Base-by-base conservation (phyloP, 2,888 invertebrate genomes). In the Myathropa florea region DNA sequence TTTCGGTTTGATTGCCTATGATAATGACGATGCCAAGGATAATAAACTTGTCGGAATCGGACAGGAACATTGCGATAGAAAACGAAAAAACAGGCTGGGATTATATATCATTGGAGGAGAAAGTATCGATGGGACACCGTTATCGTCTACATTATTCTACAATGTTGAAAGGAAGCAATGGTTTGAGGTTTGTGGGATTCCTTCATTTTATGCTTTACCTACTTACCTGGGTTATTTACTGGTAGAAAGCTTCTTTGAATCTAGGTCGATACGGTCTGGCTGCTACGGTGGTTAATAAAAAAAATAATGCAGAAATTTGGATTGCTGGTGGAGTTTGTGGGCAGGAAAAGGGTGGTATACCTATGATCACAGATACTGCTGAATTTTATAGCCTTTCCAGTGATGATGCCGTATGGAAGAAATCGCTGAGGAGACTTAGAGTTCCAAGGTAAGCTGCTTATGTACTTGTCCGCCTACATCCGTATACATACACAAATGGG, bases 31-130 rank as follows among this genome's bases (percentile, higher is more conserved):
- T 26, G 70, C 46, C 30, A 57, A 57, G 26, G 57, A 68, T 46
- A 73, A 79, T 39, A 55, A 55, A 1, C 60, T 12, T n/a, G 68
- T 63, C 24, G 59, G 67, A 28, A 64, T 57, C 23, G 77, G 39
- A 12, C 73, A 18, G 63, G 76, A 18, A 18, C 46, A 46, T 46
- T 46, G 28, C 61, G 76, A 67, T 67, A 68, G 46, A 65, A 79
- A 46, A 23, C 33, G 18, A n/a, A 24, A n/a, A 21, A 59, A 28
- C 24, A 85, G 68, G 12, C 61, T 55, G 26, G 94, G 94, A n/a
- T 92, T 96, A 89, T 96, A 94, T 89, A 95, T 95, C 3, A 95
- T 96, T 83, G 96, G 96, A 0, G 96, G 96, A 7, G 95, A 95
- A 91, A 95, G 93, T 83, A 94, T 94, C 89, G 94, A 95, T 90